Conservation (phyloP, 2,888 invertebrate species). For the Hemicrepidius hirtus region DNA sequence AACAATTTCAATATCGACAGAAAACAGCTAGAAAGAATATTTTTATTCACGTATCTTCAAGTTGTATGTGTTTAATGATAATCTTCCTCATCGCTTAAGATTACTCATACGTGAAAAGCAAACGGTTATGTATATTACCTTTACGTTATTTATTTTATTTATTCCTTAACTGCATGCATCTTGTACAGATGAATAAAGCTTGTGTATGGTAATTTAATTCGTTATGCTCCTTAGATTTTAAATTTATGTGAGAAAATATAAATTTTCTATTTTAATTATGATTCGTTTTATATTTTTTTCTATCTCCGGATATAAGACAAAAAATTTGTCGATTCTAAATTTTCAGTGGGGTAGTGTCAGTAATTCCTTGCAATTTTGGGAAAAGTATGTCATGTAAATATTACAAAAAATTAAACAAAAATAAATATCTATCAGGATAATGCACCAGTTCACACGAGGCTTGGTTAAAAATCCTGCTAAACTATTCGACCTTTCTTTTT, state of each 20-base stretch:
- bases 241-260: neutral
- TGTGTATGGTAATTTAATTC: constrained; percentile 11
- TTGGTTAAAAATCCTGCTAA: too few species aligned
- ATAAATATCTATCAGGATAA: too few species aligned
- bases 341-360: too few species aligned
- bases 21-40: neutral
- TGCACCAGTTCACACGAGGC: too few species aligned
- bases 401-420: too few species aligned
- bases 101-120: constrained; percentile 27
- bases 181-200: constrained; percentile 16
- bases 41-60: neutral
- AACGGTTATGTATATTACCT: constrained; percentile 16
- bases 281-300: too few species aligned
- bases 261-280: neutral
- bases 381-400: too few species aligned
- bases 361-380: too few species aligned
- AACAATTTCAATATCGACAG: neutral
- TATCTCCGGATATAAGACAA: too few species aligned
- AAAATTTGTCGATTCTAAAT: too few species aligned
- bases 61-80: neutral
- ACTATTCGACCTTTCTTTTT: too few species aligned
- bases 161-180: neutral
- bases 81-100: constrained; percentile 13
- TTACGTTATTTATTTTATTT: constrained; percentile 18
- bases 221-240: constrained; percentile 14